These are phyloP conservation scores for Drosophila lowei DNA, from an alignment of 1,140 invertebrate species.

Conservation along the genomic window DNA sequence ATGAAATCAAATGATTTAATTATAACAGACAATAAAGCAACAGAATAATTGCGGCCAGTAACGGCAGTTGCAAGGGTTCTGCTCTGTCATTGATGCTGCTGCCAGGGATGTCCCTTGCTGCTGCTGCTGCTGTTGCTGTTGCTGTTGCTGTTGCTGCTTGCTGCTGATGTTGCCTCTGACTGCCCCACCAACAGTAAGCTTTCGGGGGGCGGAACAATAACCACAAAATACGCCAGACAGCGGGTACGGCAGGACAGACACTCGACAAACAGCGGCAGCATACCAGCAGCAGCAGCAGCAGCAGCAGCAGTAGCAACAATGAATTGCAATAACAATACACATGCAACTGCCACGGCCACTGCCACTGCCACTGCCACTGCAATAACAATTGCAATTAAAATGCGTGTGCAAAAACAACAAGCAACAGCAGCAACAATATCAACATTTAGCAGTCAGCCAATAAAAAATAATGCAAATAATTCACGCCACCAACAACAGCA, in stretches of 20 bases:
- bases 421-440: slow-evolving; percentile 22
- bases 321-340: slow-evolving; percentile 43
- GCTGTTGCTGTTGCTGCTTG: slow-evolving; percentile 6
- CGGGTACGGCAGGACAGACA: slow-evolving; percentile 14
- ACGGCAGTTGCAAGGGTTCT: slow-evolving; percentile 27
- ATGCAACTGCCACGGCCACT: slow-evolving; percentile 24
- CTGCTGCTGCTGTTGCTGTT: slow-evolving; percentile 4
- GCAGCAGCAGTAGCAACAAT: slow-evolving; percentile 20
- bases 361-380: slow-evolving; percentile 37
- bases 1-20: slow-evolving; percentile 80
- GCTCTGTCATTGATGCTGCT: not conserved
- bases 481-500: slow-evolving; percentile 35
- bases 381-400: slow-evolving; percentile 79
- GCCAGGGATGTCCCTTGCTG: not conserved
- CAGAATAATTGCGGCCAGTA: slow-evolving; percentile 70
- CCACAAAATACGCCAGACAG: slow-evolving; percentile 47
- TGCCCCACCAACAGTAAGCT: too few species aligned
- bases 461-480: slow-evolving; percentile 76
- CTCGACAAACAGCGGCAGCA: slow-evolving; percentile 13
- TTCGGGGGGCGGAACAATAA: slow-evolving; percentile 36
- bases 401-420: slow-evolving; percentile 59
- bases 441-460: slow-evolving; percentile 35
- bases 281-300: too few species aligned
- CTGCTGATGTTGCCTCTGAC: slow-evolving; percentile 15
- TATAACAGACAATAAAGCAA: slow-evolving; percentile 79